phyloP scores from a whole-genome alignment of 2,113 vertebrate genomes.

The Columbina picui region DNA sequence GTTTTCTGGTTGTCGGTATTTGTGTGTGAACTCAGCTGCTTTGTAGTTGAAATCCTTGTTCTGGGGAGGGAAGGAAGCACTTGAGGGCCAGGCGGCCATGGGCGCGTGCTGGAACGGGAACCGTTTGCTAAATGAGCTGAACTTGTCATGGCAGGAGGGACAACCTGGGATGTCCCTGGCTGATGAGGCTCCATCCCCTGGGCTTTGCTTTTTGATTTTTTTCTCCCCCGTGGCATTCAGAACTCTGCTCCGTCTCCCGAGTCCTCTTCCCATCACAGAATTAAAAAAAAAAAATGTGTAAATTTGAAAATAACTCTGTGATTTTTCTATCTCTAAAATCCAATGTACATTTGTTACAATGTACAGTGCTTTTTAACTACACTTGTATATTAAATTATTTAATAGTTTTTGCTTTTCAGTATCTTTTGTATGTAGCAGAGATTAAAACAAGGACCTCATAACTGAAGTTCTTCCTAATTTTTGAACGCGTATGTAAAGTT shows the following conservation, averaged over 20 bases:
- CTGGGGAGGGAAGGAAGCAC: background rate
- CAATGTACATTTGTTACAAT: constrained; percentile 26
- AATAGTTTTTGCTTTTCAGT: constrained; percentile 58
- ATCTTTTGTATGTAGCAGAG: constrained; percentile 60
- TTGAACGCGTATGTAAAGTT: background rate
- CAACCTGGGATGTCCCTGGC: background rate
- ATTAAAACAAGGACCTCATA: constrained; percentile 24
- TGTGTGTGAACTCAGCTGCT: background rate
- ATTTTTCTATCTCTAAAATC: constrained; percentile 13
- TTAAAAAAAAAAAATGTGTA: background rate
- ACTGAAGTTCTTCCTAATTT: constrained; percentile 15
- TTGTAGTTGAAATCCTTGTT: background rate
- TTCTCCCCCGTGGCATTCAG: background rate
- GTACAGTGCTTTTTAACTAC: constrained; percentile 61
- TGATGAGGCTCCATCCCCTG: background rate
- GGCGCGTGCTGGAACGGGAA: background rate
- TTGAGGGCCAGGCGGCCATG: background rate
- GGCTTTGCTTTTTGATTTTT: background rate
- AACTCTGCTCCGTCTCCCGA: background rate
- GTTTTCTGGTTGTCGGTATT: background rate
- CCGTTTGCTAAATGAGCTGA: background rate
- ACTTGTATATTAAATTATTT: constrained; percentile 77
- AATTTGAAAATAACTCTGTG: constrained; percentile 5
- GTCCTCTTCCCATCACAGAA: background rate
- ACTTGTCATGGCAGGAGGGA: background rate